A percentile compares a stretch with the other conserved stretches of the same genome.
phyloP scores from a whole-genome alignment of 2,797 vertebrate species.

The Arrhamphus sclerolepis region DNA sequence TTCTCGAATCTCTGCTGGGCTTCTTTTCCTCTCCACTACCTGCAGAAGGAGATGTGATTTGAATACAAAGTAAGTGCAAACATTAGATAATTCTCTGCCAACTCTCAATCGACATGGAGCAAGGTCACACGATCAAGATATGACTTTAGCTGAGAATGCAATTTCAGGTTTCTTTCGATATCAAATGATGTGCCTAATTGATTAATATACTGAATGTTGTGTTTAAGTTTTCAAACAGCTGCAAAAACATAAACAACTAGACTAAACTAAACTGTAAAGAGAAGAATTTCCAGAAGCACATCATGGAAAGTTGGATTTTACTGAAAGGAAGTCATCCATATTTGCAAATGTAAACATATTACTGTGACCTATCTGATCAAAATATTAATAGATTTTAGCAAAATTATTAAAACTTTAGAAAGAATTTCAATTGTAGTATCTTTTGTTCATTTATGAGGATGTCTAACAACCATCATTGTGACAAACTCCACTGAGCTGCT shows the following conservation, averaged over 20 bases:
- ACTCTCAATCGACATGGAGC: neutral
- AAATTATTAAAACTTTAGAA: neutral
- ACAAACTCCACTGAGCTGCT: too few species aligned
- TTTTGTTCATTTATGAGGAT: neutral
- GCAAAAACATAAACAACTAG: too few species aligned
- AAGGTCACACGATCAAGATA: neutral
- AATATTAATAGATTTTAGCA: neutral
- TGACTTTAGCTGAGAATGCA: neutral
- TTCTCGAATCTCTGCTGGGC: conserved; percentile 94
- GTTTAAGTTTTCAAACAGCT: neutral
- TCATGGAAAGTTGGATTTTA: neutral
- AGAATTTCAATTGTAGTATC: neutral
- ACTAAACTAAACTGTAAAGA: neutral
- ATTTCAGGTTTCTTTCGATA: conserved; percentile 1
- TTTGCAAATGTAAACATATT: neutral
- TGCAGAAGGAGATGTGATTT: conserved; percentile 60
- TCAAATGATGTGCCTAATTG: neutral
- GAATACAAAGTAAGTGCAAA: conserved; percentile 8
- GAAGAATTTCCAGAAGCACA: neutral
- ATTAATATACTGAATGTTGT: neutral
- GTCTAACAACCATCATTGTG: neutral
- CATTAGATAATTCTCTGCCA: neutral
- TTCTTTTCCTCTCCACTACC: conserved; percentile 95
- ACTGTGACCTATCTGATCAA: neutral
- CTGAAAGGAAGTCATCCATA: neutral